These are phyloP conservation scores for Stegastes partitus DNA, from an alignment of 2,113 vertebrate genomes.

Conservation along the genomic window DNA sequence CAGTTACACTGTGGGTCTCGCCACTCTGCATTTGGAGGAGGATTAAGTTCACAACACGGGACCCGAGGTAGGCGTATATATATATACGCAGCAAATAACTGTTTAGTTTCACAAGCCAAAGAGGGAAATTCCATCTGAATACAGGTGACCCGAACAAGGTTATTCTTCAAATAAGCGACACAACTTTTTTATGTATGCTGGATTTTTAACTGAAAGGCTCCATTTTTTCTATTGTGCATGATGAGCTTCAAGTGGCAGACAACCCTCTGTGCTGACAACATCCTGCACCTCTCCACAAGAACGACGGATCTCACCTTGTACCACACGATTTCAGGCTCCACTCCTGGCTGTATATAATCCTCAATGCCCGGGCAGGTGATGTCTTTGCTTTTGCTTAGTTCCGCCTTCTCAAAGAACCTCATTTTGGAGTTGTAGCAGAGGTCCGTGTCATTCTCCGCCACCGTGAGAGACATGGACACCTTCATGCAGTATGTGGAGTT, in stretches of 20 bases:
- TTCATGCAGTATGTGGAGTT: conserved; percentile 99
- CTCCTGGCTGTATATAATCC: conserved; percentile 92
- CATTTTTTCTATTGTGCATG: no score
- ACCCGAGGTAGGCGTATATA: neutral
- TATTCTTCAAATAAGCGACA: no score
- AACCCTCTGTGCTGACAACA: no score
- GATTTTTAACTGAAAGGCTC: no score
- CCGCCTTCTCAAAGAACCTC: conserved; percentile 98
- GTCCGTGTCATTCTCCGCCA: conserved; percentile 97
- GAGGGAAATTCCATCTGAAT: neutral
- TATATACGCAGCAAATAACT: no score
- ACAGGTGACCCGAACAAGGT: no score
- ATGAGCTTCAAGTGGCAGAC: no score
- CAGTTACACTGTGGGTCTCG: conserved; percentile 9
- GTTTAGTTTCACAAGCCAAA: neutral
- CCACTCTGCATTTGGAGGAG: neutral
- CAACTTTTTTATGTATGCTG: no score
- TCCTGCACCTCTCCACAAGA: neutral
- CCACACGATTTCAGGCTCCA: conserved; percentile 93
- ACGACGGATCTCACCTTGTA: conserved; percentile 90
- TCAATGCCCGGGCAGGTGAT: conserved; percentile 95
- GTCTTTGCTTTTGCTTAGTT: conserved; percentile 98
- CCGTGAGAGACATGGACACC: conserved; percentile 96
- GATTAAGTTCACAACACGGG: neutral
- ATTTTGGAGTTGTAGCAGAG: conserved; percentile 99